Percentiles rank a stretch among this genome's conserved stretches.
phyloP scores from a whole-genome alignment of 2,113 vertebrate species.

The Psophia crepitans region DNA sequence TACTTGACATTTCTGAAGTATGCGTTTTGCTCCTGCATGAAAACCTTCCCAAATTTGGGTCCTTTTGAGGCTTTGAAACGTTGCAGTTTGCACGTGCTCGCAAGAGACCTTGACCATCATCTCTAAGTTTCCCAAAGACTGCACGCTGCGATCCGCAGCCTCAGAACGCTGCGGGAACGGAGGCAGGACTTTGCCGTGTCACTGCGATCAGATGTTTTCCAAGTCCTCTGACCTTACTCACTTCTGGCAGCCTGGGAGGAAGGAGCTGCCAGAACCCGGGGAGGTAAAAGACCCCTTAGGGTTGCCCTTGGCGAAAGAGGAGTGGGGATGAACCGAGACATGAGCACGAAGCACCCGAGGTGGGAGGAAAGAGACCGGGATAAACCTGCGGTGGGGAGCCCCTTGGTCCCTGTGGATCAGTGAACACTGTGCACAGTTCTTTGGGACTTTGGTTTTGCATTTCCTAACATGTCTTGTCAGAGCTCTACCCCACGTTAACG shows the following conservation, averaged over 20 bases:
- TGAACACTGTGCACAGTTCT: background rate
- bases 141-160: rapidly evolving
- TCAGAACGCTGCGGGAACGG: rapidly evolving
- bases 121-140: too few relatives aligned
- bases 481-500: background rate
- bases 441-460: background rate
- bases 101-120: background rate
- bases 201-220: background rate
- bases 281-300: background rate
- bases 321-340: background rate
- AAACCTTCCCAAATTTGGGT: background rate
- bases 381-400: background rate
- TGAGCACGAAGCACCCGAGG: background rate
- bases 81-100: background rate
- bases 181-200: background rate
- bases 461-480: background rate
- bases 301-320: background rate
- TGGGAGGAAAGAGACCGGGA: background rate
- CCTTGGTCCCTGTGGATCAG: too few relatives aligned
- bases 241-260: background rate
- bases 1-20: background rate
- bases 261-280: background rate
- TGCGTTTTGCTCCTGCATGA: background rate
- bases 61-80: rapidly evolving
- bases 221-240: background rate